Base-by-base conservation (phyloP, 2,113 vertebrate genomes). In the Festucalex cinctus region DNA sequence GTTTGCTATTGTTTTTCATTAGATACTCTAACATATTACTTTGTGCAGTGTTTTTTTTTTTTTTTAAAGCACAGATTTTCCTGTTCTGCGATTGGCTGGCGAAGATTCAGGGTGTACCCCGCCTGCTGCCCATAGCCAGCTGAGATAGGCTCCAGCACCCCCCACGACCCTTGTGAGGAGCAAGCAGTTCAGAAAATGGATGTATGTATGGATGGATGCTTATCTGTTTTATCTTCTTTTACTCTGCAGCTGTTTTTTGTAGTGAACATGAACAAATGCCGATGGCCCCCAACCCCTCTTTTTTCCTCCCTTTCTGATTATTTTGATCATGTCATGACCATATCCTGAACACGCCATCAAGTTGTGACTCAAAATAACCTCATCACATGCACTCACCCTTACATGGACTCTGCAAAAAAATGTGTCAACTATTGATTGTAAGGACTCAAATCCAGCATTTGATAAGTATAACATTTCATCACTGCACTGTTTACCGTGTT, bases 371-470 rank as follows among this genome's bases (percentile, higher is more conserved):
- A 39, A 12, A 32, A 70, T 37, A 0, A 28, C 28, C 58, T n/a
- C n/a, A n/a, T 54, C 7, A 39, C 32, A n/a, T 5, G 43, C 54
- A 28, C 26, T 41, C 51, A 9, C 2, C 41, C 10, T 13, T 17
- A 49, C 37, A 12, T 66, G 32, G 71, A 78, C 62, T 70, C 57
- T 32, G 53, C 9, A n/a, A 70, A 66, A 57, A 10, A 70, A 48
- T 74, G 10, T 65, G 53, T 77, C 6, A 83, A 39, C 66, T 66
- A 75, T 66, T 82, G 35, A 73, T 77, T 58, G 37, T 35, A 10
- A 68, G 72, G 76, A 73, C 36, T 37, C 20, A 61, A 36, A 65
- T 67, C 66, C 77, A 77, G 48, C 48, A 26, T 2, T 64, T 8
- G 51, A 65, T 76, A 59, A 69, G 64, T 68, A 46, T 3, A 65